Percentiles rank a stretch among this genome's conserved stretches.
Evolutionary conservation across 2,797 vertebrate genomes (phyloP).

Genomic region (Xenentodon cancila): DNA sequence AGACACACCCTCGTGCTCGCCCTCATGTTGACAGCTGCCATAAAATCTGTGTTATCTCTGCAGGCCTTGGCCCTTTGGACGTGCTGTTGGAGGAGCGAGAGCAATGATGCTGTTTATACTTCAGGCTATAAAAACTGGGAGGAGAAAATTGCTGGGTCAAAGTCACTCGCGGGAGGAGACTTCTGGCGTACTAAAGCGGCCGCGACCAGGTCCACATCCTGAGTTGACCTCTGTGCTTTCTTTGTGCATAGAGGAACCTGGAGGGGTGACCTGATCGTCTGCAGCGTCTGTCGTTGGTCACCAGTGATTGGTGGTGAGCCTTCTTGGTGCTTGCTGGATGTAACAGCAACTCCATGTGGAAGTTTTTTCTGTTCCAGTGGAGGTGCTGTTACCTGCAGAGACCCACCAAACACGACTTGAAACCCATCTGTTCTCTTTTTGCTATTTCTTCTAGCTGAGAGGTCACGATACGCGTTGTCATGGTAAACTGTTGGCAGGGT

Average conservation of each 20-base stretch:
- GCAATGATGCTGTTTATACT: slow-evolving; percentile 72
- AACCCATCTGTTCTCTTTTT: background rate
- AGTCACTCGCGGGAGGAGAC: slow-evolving; percentile 67
- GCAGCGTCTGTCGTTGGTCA: too few relatives aligned
- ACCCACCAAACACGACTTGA: slow-evolving; percentile 41
- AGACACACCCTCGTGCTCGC: slow-evolving; percentile 78
- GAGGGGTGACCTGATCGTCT: background rate
- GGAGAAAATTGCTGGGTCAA: slow-evolving; percentile 78
- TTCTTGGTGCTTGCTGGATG: slow-evolving; percentile 82
- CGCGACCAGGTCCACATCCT: slow-evolving; percentile 32
- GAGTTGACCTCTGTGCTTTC: slow-evolving; percentile 34
- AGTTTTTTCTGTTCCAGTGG: slow-evolving; percentile 87
- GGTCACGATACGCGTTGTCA: background rate
- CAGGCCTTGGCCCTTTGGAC: slow-evolving; percentile 81
- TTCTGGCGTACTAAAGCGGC: slow-evolving; percentile 53
- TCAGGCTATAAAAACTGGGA: slow-evolving; percentile 81
- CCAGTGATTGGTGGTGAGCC: background rate
- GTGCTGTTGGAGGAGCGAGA: slow-evolving; percentile 60
- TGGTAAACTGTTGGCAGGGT: background rate
- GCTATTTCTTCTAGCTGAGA: too few relatives aligned
- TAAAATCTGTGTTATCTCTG: slow-evolving; percentile 83
- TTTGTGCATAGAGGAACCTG: background rate
- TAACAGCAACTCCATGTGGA: slow-evolving; percentile 99
- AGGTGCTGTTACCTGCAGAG: slow-evolving; percentile 90
- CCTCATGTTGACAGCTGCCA: slow-evolving; percentile 77